Base-by-base conservation (phyloP, 1,140 invertebrate genomes). In the Tetramorium simillimum region DNA sequence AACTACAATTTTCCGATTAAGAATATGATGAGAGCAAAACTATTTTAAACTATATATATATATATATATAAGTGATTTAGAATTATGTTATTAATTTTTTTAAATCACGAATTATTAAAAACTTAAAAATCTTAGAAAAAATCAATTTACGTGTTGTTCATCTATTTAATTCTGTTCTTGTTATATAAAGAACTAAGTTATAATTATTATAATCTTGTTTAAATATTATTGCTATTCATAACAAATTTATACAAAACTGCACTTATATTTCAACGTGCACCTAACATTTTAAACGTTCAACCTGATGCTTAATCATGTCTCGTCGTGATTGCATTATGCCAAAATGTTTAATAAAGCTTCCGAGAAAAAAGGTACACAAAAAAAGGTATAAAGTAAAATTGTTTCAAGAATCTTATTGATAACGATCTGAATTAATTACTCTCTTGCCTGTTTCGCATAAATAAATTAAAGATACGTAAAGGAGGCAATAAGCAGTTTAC, bases 241-340 rank as follows among this genome's bases (percentile, higher is more conserved):
- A 9, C 37, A 43, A 67, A 62, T 40, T 87, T 63, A 77, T 82
- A 86, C 49, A 33, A 73, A 85, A 88, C 73, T 51, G 46, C 46
- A 72, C 53, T 86, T 62, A 78, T 63, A 37, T 58, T 77, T 70
- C 72, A 78, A 77, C 51, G 33, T 43, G 43, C 28, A 63, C 24
- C 78, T 67, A 67, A 78, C 24, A 62, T 46, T 16, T 76, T 40
- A 28, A 65, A 53, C 7, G 33, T 51, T n/a, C 72, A 46, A 12
- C 63, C 51, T 37, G 6, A 58, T 46, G 40, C 53, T 51, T 87
- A 86, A 86, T 85, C 77, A 73, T 46, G 73, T 49, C 49, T 82
- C 16, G 46, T 40, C 49, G 37, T 43, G 37, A 24, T 46, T 62
- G 14, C 43, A 70, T 85, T 49, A 75, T 60, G 24, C 37, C 37